Percentiles rank a stretch among this genome's conserved stretches.
These are phyloP conservation scores for Neolamprologus fasciatus DNA, from an alignment of 2,113 vertebrate species.

Conservation along the genomic window DNA sequence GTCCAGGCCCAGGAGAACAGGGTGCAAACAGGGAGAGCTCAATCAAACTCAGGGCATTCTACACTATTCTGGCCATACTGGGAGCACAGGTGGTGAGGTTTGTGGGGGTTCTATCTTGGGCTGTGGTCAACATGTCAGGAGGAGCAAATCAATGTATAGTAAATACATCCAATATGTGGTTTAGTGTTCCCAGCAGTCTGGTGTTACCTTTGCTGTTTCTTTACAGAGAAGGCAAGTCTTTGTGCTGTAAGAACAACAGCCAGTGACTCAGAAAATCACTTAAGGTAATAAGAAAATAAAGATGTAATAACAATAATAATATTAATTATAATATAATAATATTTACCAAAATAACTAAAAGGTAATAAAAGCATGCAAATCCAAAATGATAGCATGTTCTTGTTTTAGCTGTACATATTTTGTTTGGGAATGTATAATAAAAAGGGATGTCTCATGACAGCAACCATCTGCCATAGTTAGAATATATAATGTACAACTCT, in stretches of 20 bases:
- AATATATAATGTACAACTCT: not conserved
- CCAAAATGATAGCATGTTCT: not conserved
- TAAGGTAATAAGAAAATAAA: not conserved
- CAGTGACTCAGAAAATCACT: not conserved
- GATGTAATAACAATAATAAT: not conserved
- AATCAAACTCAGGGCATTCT: too few species aligned
- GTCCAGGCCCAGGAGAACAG: too few species aligned
- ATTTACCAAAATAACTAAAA: not conserved
- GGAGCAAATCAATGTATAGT: not conserved
- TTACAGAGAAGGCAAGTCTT: not conserved
- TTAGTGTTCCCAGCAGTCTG: not conserved
- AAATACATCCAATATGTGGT: not conserved
- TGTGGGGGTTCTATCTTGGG: not conserved
- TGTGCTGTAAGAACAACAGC: not conserved
- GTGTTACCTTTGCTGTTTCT: slow-evolving; percentile 22
- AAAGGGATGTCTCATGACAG: not conserved
- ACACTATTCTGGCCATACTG: too few species aligned
- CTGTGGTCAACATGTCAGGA: not conserved
- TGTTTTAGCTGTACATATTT: not conserved
- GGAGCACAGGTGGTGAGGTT: not conserved
- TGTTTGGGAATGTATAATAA: not conserved
- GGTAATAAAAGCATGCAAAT: not conserved
- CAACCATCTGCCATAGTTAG: not conserved
- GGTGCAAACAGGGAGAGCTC: accelerated
- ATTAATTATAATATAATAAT: not conserved